These are phyloP conservation scores for Phyllostomus hastatus DNA, from an alignment of 2,113 vertebrate genomes.

Conservation along the genomic window DNA sequence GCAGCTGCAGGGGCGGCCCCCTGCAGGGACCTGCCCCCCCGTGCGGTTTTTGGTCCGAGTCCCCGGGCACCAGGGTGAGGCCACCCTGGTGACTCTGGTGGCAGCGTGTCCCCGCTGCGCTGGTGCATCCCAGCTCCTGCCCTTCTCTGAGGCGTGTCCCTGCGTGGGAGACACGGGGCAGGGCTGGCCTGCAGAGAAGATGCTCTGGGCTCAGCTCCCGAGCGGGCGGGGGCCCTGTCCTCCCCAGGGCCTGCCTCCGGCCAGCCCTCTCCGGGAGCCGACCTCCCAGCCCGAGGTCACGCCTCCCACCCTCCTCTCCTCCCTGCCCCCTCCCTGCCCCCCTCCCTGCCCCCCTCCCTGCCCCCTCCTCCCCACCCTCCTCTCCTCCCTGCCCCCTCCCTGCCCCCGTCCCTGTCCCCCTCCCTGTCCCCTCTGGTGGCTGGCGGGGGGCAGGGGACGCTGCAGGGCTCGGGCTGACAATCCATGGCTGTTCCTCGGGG, in stretches of 20 bases:
- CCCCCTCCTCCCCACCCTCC: too few species aligned
- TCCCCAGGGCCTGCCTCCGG: neutral
- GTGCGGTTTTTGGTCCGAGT: fast-evolving
- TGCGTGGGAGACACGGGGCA: fast-evolving
- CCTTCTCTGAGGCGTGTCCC: fast-evolving
- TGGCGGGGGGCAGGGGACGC: neutral
- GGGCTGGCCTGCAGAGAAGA: fast-evolving
- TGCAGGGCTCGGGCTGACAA: neutral
- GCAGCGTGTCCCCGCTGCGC: fast-evolving
- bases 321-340: too few species aligned
- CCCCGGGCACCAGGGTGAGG: fast-evolving
- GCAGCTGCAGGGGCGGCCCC: fast-evolving
- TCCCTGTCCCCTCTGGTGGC: too few species aligned
- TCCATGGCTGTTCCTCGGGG: fast-evolving
- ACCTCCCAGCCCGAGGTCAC: neutral
- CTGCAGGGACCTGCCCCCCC: neutral
- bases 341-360: too few species aligned
- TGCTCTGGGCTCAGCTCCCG: neutral
- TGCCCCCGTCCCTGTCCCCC: too few species aligned
- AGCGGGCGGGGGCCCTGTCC: too few species aligned
- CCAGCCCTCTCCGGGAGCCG: neutral
- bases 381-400: too few species aligned
- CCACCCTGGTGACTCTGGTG: neutral
- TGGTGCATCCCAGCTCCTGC: neutral
- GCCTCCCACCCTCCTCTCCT: too few species aligned